Conservation (phyloP, 2,888 invertebrate species). For the Campaea margaritaria region DNA sequence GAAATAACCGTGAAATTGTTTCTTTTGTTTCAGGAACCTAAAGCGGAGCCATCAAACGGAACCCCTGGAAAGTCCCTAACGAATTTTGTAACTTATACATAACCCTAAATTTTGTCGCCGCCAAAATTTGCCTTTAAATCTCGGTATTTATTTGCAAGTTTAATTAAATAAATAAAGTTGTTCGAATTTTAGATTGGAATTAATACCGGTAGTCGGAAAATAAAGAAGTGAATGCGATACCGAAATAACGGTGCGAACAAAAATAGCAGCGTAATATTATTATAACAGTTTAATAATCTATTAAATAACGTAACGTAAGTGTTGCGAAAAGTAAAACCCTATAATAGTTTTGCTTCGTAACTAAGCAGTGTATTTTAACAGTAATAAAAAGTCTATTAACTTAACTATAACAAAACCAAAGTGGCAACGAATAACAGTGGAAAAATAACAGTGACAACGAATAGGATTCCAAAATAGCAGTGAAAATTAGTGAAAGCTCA, state of each 20-base stretch:
- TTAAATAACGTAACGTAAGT: background rate
- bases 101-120: constrained; percentile 30
- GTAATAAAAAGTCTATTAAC: background rate
- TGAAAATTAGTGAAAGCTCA: constrained; percentile 4
- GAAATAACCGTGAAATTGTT: constrained; percentile 36
- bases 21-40: constrained; percentile 41
- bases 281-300: no score
- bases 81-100: constrained; percentile 27
- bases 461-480: background rate
- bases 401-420: background rate
- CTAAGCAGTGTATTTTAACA: background rate
- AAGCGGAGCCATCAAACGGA: constrained; percentile 22
- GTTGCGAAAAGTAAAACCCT: background rate
- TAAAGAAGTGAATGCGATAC: background rate
- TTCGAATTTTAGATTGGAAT: constrained; percentile 14
- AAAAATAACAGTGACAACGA: constrained; percentile 7
- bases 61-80: constrained; percentile 7
- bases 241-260: background rate
- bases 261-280: constrained; percentile 6
- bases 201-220: background rate
- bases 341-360: background rate
- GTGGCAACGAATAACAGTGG: background rate
- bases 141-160: constrained; percentile 26
- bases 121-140: constrained; percentile 29
- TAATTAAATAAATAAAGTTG: constrained; percentile 36